A percentile compares a stretch with the other conserved stretches of the same genome.
Conservation (phyloP, 2,888 invertebrate genomes). For the Drosophila barbarae region DNA sequence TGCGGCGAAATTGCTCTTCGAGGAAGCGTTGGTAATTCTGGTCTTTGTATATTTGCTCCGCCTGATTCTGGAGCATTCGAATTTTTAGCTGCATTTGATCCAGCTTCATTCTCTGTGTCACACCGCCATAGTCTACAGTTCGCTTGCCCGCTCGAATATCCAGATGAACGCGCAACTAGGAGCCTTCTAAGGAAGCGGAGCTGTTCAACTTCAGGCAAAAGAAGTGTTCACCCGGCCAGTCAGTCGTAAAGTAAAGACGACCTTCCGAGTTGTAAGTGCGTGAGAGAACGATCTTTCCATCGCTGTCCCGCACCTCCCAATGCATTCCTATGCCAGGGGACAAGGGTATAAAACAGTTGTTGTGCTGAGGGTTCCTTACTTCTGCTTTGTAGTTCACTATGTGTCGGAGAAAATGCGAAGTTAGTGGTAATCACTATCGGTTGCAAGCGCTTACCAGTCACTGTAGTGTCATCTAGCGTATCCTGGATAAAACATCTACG, state of each 20-base stretch:
- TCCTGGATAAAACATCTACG: slow-evolving; percentile 99
- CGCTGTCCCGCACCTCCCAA: slow-evolving; percentile 96
- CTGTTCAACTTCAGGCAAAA: slow-evolving; percentile 99
- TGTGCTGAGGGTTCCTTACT: slow-evolving; percentile 89
- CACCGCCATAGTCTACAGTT: slow-evolving; percentile 97
- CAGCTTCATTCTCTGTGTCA: slow-evolving; percentile 97
- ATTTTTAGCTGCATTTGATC: slow-evolving; percentile 96
- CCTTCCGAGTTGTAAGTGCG: slow-evolving; percentile 95
- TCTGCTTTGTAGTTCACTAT: slow-evolving; percentile 98
- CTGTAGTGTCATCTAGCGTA: slow-evolving; percentile 99
- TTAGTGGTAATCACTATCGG: not conserved
- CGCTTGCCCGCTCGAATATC: slow-evolving; percentile 99
- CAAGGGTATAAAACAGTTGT: slow-evolving; percentile 96
- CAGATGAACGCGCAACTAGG: slow-evolving; percentile 94
- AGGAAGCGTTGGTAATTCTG: slow-evolving; percentile 99
- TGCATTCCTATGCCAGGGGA: slow-evolving; percentile 98
- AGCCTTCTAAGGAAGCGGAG: slow-evolving; percentile 97
- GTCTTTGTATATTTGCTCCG: slow-evolving; percentile 98
- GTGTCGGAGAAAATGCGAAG: not conserved
- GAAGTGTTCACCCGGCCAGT: slow-evolving; percentile 97
- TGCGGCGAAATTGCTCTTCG: slow-evolving; percentile 97
- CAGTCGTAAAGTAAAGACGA: slow-evolving; percentile 96
- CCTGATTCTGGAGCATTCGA: slow-evolving; percentile 92
- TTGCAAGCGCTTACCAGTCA: slow-evolving; percentile 86
- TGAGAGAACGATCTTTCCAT: slow-evolving; percentile 94